These are phyloP conservation scores for Sarcophaga variegata DNA, from an alignment of 2,888 invertebrate species.

Conservation along the genomic window DNA sequence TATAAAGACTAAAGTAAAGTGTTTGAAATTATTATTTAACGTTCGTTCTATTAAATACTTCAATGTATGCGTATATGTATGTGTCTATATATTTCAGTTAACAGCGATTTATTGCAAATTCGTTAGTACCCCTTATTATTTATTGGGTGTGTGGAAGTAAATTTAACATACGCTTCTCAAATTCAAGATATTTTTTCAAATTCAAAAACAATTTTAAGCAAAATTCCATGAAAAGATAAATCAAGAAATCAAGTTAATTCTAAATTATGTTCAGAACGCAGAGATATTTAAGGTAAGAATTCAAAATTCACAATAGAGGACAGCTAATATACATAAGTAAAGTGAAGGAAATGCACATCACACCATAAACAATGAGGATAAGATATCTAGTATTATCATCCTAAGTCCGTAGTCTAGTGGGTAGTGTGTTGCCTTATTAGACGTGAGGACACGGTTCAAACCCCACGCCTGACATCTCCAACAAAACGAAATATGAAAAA, in stretches of 20 bases:
- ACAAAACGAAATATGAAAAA: too few species aligned
- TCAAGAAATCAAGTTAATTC: background rate
- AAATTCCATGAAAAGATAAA: constrained; percentile 6
- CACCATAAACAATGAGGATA: too few species aligned
- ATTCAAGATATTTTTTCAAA: constrained; percentile 11
- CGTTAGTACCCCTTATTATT: constrained; percentile 53
- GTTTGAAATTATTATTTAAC: too few species aligned
- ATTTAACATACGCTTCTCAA: background rate
- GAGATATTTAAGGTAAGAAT: constrained; percentile 31
- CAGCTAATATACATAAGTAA: background rate
- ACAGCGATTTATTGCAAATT: constrained; percentile 49
- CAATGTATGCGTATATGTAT: too few species aligned
- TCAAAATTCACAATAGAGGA: background rate
- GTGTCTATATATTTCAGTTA: constrained; percentile 30
- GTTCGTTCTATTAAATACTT: too few species aligned
- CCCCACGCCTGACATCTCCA: too few species aligned
- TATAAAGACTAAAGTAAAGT: too few species aligned
- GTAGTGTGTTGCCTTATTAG: too few species aligned
- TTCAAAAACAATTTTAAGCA: background rate
- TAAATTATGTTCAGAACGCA: background rate
- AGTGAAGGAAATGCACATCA: background rate
- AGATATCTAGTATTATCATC: too few species aligned
- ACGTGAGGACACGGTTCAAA: too few species aligned
- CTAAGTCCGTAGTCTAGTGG: too few species aligned
- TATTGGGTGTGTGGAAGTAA: constrained; percentile 55